phyloP scores from a whole-genome alignment of 2,888 invertebrate genomes.

The Leucophenga montana region DNA sequence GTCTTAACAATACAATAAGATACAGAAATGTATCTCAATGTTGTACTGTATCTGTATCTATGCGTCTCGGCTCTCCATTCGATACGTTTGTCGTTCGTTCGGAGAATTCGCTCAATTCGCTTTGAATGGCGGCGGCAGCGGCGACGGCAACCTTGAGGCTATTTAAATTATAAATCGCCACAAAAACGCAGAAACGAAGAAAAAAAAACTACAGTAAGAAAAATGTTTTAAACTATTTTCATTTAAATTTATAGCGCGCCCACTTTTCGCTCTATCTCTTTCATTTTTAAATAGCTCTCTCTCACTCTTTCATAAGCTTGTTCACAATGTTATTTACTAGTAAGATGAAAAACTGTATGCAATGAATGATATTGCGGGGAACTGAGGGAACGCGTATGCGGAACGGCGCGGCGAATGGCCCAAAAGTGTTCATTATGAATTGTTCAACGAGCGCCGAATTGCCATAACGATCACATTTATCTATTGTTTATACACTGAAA shows the following conservation, averaged over 20 bases:
- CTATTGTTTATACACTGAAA: conserved; percentile 62
- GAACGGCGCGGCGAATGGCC: conserved; percentile 57
- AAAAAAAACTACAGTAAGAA: conserved; percentile 36
- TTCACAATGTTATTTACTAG: conserved; percentile 42
- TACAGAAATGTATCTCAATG: not conserved
- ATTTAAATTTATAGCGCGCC: conserved; percentile 62
- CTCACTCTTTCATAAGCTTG: conserved; percentile 39
- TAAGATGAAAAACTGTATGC: conserved; percentile 27
- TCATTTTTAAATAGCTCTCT: conserved; percentile 18
- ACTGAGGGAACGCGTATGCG: conserved; percentile 47
- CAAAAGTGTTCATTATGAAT: conserved; percentile 63
- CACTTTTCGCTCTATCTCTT: conserved; percentile 51
- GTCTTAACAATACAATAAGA: not conserved
- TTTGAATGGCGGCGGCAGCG: conserved; percentile 28
- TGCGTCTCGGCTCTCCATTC: conserved; percentile 49
- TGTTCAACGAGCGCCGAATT: conserved; percentile 42
- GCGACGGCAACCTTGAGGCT: conserved; percentile 61
- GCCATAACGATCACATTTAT: conserved; percentile 59
- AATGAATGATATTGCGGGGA: conserved; percentile 43
- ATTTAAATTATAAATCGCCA: conserved; percentile 64
- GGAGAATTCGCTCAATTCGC: not conserved
- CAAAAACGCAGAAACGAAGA: conserved; percentile 24
- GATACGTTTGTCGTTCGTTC: conserved; percentile 10
- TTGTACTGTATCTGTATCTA: conserved; percentile 48
- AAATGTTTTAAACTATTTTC: conserved; percentile 61